Evolutionary conservation across 1,140 invertebrate species (phyloP).

Genomic region (Dreissena rostriformis): DNA sequence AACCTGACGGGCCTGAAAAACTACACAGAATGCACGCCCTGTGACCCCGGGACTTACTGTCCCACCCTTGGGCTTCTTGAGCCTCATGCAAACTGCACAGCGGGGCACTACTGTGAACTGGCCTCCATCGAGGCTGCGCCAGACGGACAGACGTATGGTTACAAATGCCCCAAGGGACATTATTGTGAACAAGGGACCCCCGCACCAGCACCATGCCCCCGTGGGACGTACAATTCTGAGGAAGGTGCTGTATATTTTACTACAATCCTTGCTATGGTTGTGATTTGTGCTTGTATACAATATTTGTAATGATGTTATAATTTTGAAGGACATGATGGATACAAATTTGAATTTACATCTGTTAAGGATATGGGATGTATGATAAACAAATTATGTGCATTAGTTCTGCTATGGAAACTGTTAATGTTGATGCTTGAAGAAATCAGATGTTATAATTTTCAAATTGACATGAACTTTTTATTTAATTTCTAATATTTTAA

Average conservation of each 20-base stretch:
- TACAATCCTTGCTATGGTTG: not conserved
- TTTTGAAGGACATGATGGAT: too few species aligned
- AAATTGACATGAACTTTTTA: too few species aligned
- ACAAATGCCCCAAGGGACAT: constrained; percentile 73
- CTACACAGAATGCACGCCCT: constrained; percentile 74
- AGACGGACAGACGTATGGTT: constrained; percentile 69
- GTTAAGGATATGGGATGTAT: too few species aligned
- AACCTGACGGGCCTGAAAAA: constrained; percentile 69
- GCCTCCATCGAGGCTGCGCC: constrained; percentile 72
- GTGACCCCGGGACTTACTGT: constrained; percentile 76
- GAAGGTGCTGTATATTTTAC: constrained; percentile 60
- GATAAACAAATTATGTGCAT: too few species aligned
- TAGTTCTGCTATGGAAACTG: too few species aligned
- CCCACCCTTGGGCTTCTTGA: constrained; percentile 63
- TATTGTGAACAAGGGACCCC: constrained; percentile 77
- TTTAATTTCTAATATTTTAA: not conserved
- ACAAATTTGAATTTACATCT: too few species aligned
- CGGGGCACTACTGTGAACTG: constrained; percentile 75
- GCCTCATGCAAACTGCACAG: constrained; percentile 67
- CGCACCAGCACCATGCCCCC: constrained; percentile 69
- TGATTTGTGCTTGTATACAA: not conserved
- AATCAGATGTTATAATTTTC: too few species aligned
- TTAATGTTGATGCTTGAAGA: too few species aligned
- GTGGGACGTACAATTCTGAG: constrained; percentile 74
- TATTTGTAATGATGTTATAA: too few species aligned